Base-by-base conservation (phyloP, 2,888 invertebrate genomes). In the Drosophila bunnanda region DNA sequence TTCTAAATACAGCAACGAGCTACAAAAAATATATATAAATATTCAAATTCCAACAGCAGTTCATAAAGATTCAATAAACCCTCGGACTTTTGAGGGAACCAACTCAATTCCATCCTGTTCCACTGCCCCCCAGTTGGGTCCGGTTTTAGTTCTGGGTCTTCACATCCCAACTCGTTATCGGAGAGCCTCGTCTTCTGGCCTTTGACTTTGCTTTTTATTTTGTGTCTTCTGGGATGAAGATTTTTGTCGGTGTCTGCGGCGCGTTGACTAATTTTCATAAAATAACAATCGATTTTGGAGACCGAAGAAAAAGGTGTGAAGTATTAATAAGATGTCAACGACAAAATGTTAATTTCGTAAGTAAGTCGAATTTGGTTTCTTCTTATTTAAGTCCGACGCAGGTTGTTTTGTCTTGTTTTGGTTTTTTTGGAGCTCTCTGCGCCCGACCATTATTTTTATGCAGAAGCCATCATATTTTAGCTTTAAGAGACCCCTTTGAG, bases 261-360 rank as follows among this genome's bases (percentile, higher is more conserved):
- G 81, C 69, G 78, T 78, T 69, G 78, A 82, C 85, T 86, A 84
- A 86, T 86, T 86, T 86, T 84, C 80, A 87, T 88, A 88, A 89
- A 86, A 86, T 72, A 84, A 53, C 89, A 77, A 89, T 89, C 79
- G 89, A 86, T 88, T 86, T 82, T 61, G 62, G 65, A 79, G 76
- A 72, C 73, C 77, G 70, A 75, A 76, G 72, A 77, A 81, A 78
- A 83, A 88, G 88, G 88, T 89, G 88, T 88, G 88, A 88, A 88
- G 83, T 88, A 88, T 89, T 89, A 89, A 88, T 86, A 89, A 89
- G 89, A 88, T 72, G 83, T 87, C 88, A 88, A 89, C 75, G 78
- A 74, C 78, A 80, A 86, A 89, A 89, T 84, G 88, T 87, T 87
- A 89, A 89, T 87, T 77, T 74, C 70, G 60, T 54, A 64, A 68